Base-by-base conservation (phyloP, 1,140 invertebrate species). In the Agrilus planipennis region DNA sequence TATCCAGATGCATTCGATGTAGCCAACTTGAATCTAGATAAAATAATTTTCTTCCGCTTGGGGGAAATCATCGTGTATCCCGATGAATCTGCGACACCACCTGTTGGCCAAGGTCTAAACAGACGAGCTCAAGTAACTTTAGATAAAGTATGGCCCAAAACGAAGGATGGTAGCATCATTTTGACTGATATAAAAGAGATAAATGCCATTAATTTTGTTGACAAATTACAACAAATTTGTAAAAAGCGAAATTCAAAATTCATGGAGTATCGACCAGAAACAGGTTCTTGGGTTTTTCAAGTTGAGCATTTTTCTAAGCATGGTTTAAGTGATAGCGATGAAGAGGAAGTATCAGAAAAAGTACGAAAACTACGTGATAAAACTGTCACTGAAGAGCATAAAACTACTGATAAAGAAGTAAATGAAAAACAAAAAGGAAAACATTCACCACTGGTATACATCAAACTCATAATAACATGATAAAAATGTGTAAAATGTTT, bases 301-400 rank as follows among this genome's bases (percentile, higher is more conserved):
- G 90, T 94, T 18, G 82, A 91, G 44, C 93, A 97, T 66, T 98
- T 97, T 63, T 95, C 91, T 1, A 96, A 96, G 59, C 97, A 98
- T 64, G 90, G 89, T 2, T 65, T 95, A 5, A 81, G 81, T 40
- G 91, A 94, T 53, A 86, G 83, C 0, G 89, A 93, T 55, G 87
- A 91, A 45, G 89, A 90, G 25, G 81, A 83, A 19, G 34, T n/a
- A 6, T 6, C 10, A n/a, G 29, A 31, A 14, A 15, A 6, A 31
- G 5, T 14, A 31, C 6, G 5, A 31, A 14, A 31, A 31, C 10
- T 9, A n/a, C 6, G 15, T n/a, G 29, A 31, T 9, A 31, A 31
- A 12, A 14, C 23, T 11, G 36, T 17, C 28, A 25, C 23, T 30
- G 40, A 37, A 21, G 10, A 41, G 34, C 18, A 25, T 22, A 11